Percentiles rank a stretch among this genome's conserved stretches.
Conservation (phyloP, 2,113 vertebrate genomes). For the Dipodomys ordii region DNA sequence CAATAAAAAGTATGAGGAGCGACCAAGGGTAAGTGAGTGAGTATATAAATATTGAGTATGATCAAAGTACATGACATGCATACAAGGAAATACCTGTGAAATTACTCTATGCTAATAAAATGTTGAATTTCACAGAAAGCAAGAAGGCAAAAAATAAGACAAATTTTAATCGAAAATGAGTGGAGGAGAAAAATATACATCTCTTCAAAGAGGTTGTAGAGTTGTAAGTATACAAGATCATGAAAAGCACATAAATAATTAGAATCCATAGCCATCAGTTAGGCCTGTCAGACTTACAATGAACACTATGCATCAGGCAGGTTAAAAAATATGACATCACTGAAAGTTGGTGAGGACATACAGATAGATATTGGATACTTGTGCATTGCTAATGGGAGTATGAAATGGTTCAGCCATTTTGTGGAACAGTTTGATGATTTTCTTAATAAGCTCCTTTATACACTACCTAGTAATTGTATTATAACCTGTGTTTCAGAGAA, state of each 20-base stretch:
- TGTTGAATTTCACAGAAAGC: not conserved
- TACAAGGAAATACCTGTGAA: too few species aligned
- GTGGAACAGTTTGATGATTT: not conserved
- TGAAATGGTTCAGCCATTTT: not conserved
- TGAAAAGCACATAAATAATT: not conserved
- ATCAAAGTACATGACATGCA: too few species aligned
- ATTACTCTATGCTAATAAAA: too few species aligned
- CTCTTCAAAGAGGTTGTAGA: not conserved
- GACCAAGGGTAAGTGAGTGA: too few species aligned
- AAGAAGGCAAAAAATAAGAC: not conserved
- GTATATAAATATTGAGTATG: too few species aligned
- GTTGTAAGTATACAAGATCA: not conserved
- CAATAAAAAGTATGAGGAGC: too few species aligned
- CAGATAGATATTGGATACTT: not conserved
- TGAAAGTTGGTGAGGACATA: not conserved
- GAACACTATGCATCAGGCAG: not conserved
- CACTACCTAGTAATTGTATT: not conserved
- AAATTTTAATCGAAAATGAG: not conserved
- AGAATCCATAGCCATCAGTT: not conserved
- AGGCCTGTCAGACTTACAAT: not conserved
- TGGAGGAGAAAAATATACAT: not conserved
- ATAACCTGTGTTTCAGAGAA: not conserved
- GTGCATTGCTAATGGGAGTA: too few species aligned
- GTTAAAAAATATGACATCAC: not conserved
- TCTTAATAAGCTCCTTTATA: not conserved